Percentiles rank a stretch among this genome's conserved stretches.
phyloP scores from a whole-genome alignment of 2,797 vertebrate species.

The Channa striata region DNA sequence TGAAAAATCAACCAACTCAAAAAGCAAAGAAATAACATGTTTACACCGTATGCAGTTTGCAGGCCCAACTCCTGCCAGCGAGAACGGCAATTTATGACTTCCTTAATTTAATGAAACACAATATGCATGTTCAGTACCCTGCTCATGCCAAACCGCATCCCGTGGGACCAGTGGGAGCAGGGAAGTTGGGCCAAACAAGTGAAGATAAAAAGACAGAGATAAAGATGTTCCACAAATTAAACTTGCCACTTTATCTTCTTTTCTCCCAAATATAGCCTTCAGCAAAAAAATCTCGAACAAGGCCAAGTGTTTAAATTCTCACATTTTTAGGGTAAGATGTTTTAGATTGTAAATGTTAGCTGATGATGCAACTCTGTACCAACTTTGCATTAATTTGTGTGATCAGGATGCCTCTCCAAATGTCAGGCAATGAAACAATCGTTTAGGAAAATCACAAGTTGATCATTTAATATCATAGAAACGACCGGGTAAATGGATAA shows the following conservation, averaged over 20 bases:
- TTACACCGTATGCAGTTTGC: slow-evolving; percentile 18
- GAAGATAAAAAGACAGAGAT: slow-evolving; percentile 23
- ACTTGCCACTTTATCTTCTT: background rate
- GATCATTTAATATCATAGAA: slow-evolving; percentile 36
- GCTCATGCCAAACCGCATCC: slow-evolving; percentile 24
- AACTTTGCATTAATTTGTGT: slow-evolving; percentile 41
- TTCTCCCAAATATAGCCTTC: slow-evolving; percentile 16
- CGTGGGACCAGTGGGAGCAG: slow-evolving; percentile 13
- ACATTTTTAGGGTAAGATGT: slow-evolving; percentile 68
- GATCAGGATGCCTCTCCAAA: slow-evolving; percentile 40
- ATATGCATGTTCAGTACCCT: slow-evolving; percentile 17
- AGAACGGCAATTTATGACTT: slow-evolving; percentile 28
- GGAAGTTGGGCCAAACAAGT: slow-evolving; percentile 23
- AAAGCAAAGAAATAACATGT: background rate
- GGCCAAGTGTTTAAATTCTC: slow-evolving; percentile 48
- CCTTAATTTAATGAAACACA: slow-evolving; percentile 38
- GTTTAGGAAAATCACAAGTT: slow-evolving; percentile 33
- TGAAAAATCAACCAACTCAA: slow-evolving; percentile 7
- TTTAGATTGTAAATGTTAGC: slow-evolving; percentile 49
- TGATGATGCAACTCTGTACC: slow-evolving; percentile 24
- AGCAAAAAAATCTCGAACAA: slow-evolving; percentile 41
- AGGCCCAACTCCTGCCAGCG: slow-evolving; percentile 10
- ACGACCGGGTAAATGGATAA: slow-evolving; percentile 18
- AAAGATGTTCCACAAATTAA: slow-evolving; percentile 37
- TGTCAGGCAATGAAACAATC: slow-evolving; percentile 19